These are phyloP conservation scores for Drosophila kikkawai DNA, from an alignment of 1,140 invertebrate genomes.

Conservation along the genomic window DNA sequence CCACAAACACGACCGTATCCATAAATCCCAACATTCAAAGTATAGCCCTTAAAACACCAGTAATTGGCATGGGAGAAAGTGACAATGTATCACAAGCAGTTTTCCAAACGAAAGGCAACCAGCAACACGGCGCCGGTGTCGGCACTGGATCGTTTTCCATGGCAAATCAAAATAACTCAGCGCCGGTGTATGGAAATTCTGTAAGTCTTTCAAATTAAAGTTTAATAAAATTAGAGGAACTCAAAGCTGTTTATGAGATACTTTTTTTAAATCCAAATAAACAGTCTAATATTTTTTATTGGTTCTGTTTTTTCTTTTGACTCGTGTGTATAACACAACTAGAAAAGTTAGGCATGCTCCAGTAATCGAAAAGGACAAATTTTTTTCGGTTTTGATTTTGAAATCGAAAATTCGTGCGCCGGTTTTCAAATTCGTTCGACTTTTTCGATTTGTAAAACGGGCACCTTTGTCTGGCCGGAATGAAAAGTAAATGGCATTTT, in stretches of 20 bases:
- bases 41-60: constrained; percentile 51
- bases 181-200: constrained; percentile 65
- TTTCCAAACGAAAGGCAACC: constrained; percentile 36
- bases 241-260: not conserved
- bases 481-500: no score
- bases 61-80: constrained; percentile 18
- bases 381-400: no score
- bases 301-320: not conserved
- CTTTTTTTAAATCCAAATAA: not conserved
- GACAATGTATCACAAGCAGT: constrained; percentile 34
- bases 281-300: not conserved
- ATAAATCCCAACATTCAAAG: constrained; percentile 48
- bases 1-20: constrained; percentile 31
- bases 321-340: not conserved
- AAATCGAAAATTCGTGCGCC: no score
- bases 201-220: constrained; percentile 10
- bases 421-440: no score
- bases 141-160: constrained; percentile 23
- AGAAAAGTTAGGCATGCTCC: no score
- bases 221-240: no score
- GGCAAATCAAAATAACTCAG: constrained; percentile 68
- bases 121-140: constrained; percentile 10
- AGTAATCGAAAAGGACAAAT: no score
- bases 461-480: no score
- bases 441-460: no score